Conservation (phyloP, 2,113 vertebrate genomes). For the Neofelis nebulosa region DNA sequence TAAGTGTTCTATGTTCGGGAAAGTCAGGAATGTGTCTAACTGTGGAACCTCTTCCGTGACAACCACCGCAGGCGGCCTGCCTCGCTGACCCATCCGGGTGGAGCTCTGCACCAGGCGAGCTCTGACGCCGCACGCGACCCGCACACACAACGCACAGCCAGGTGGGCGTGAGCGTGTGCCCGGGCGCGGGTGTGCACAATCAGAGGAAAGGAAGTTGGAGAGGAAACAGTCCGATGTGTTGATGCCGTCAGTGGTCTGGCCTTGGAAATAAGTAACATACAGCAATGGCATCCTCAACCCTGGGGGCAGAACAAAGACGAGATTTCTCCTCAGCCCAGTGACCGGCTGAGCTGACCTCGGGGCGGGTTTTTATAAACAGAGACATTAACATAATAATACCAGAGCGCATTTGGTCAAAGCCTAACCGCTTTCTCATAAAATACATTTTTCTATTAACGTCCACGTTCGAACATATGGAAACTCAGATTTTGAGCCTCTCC, state of each 20-base stretch:
- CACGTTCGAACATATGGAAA: constrained; percentile 72
- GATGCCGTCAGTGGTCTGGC: background rate
- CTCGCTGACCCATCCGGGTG: accelerated
- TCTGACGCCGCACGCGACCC: accelerated
- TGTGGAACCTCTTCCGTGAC: background rate
- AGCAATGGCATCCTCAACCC: background rate
- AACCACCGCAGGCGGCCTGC: background rate
- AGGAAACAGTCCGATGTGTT: background rate
- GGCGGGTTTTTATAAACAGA: background rate
- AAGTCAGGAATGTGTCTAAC: background rate
- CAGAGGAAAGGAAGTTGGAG: background rate
- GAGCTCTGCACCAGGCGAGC: background rate
- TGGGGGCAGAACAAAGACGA: constrained; percentile 30
- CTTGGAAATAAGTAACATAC: background rate
- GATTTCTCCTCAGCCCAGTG: background rate
- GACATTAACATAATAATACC: constrained; percentile 54
- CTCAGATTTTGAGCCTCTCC: constrained; percentile 52
- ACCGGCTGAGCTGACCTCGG: background rate
- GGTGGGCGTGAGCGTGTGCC: too few species aligned
- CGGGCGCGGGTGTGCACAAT: accelerated
- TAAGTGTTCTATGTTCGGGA: background rate
- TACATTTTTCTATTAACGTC: constrained; percentile 77
- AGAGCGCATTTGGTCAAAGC: constrained; percentile 72
- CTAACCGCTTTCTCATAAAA: constrained; percentile 73
- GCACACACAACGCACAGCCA: accelerated